Evolutionary conservation across 2,888 invertebrate species (phyloP), one percentile per base, ranked within the genome.

Genomic region (Elegia similella): DNA sequence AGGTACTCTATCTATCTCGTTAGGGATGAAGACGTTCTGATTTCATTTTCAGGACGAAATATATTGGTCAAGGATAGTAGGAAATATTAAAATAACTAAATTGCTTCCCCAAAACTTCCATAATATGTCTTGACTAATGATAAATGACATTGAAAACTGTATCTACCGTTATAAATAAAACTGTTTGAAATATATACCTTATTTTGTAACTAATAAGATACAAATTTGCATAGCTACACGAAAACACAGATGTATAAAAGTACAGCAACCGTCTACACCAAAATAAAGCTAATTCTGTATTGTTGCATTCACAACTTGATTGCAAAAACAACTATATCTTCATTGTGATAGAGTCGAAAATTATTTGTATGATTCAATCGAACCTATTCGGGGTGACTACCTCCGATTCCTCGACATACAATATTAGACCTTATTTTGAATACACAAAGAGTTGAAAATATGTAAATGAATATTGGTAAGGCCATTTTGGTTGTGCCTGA

Each of bases 401-500:
- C 43, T 30, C 34, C n/a, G 13, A 12, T 34, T 42, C 23, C 3
- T 12, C 1, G 13, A 5, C 42, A 53, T 23, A 42, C 52, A 0
- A 53, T 42, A 6, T 13, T 13, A 23, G 42, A 42, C 15, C 42
- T 42, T 53, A 42, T 23, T 5, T 29, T 1, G 2, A 29, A 1
- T n/a, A 5, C n/a, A 1, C 8, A 23, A 53, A 42, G 13, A 42
- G 3, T 6, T 16, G 42, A 42, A 13, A 42, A 42, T 23, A 7
- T 13, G 29, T 42, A 13, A n/a, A 1, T 7, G 1, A 23, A 8
- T 53, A 17, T 53, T 12, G 10, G 7, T 53, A 54, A 13, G 13
- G 52, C 60, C 63, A 58, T 55, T 64, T 53, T 60, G 62, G 64
- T 59, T 63, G 57, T 62, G n/a, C 64, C 65, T 65, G 61, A 67